phyloP scores from a whole-genome alignment of 2,113 vertebrate genomes.

The Rutilus rutilus region DNA sequence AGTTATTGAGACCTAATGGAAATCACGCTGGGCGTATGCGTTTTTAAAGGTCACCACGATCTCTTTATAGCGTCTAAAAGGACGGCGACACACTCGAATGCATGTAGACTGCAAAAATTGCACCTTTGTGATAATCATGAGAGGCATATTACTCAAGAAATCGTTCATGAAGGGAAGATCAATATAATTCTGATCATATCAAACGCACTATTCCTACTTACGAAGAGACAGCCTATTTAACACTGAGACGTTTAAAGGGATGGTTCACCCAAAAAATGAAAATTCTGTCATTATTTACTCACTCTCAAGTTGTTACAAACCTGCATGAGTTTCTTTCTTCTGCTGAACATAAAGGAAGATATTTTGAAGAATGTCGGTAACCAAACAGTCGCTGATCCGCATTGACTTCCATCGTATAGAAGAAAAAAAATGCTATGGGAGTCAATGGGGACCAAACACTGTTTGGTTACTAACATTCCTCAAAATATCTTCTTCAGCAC shows the following conservation, averaged over 20 bases:
- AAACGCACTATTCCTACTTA: background rate
- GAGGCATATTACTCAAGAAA: background rate
- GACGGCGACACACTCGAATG: background rate
- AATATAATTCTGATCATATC: background rate
- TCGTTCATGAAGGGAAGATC: background rate
- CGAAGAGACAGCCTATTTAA: background rate
- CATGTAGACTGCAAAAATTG: background rate
- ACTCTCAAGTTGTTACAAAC: too few species aligned
- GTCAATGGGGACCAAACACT: too few species aligned
- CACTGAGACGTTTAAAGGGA: background rate
- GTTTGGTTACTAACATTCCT: too few species aligned
- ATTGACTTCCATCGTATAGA: too few species aligned
- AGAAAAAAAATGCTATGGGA: too few species aligned
- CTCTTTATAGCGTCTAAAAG: background rate
- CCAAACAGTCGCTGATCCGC: too few species aligned
- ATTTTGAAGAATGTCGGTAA: too few species aligned
- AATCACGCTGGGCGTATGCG: background rate
- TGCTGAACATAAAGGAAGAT: too few species aligned
- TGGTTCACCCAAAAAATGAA: too few species aligned
- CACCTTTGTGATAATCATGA: background rate
- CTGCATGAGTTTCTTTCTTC: too few species aligned
- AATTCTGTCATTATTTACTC: too few species aligned
- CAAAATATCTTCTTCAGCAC: too few species aligned
- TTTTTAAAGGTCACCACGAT: constrained; percentile 5
- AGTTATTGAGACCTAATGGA: constrained; percentile 14